phyloP scores from a whole-genome alignment of 2,797 vertebrate species.

The Rachycentron canadum region DNA sequence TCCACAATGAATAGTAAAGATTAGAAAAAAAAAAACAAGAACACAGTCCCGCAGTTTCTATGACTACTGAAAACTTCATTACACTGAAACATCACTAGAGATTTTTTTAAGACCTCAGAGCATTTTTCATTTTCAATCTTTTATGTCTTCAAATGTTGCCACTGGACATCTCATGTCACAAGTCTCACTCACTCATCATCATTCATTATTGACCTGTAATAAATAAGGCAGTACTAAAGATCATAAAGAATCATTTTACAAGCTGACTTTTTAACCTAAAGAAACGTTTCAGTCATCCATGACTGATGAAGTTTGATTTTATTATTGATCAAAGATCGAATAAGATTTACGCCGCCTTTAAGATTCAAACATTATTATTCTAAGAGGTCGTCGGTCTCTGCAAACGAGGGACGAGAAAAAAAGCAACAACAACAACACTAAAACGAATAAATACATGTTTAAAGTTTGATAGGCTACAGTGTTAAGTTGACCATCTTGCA shows the following conservation, averaged over 20 bases:
- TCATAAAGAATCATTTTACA: background rate
- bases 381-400: background rate
- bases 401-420: background rate
- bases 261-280: background rate
- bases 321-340: background rate
- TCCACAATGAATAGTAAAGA: background rate
- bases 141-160: background rate
- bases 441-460: constrained; percentile 25
- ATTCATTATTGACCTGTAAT: constrained; percentile 13
- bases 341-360: background rate
- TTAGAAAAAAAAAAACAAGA: background rate
- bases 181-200: constrained; percentile 10
- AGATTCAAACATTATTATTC: background rate
- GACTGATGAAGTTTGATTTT: background rate
- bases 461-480: constrained; percentile 63
- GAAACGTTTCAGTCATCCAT: background rate
- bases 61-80: constrained; percentile 13
- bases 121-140: background rate
- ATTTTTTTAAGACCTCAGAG: background rate
- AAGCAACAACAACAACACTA: background rate
- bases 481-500: constrained; percentile 56
- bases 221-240: background rate
- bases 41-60: background rate
- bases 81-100: background rate
- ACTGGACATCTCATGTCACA: constrained; percentile 1